Evolutionary conservation across 1,140 invertebrate species (phyloP).

Genomic region (Drusus annulatus): DNA sequence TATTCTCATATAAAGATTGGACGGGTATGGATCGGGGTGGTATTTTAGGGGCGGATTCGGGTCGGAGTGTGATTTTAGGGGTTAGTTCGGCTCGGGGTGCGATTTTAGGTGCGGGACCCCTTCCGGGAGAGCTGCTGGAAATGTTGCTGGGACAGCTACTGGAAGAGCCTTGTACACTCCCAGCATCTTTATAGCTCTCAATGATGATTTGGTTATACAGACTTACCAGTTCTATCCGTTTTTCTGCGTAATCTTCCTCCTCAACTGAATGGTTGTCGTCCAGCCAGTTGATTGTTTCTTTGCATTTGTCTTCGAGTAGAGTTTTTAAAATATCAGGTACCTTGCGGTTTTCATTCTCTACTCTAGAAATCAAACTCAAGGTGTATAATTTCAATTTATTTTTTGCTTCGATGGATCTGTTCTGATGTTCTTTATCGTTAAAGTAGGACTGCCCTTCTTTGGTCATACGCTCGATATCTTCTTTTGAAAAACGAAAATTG

Average conservation of each 20-base stretch:
- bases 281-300: constrained; percentile 94
- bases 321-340: constrained; percentile 91
- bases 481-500: no score
- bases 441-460: constrained; percentile 86
- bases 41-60: no score
- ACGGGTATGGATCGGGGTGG: no score
- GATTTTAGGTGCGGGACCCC: no score
- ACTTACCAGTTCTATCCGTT: constrained; percentile 89
- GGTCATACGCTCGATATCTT: no score
- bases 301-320: constrained; percentile 91
- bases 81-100: no score
- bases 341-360: constrained; percentile 91
- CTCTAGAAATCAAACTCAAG: constrained; percentile 97
- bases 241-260: constrained; percentile 95
- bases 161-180: constrained; percentile 65
- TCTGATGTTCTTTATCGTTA: constrained; percentile 92
- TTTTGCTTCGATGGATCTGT: constrained; percentile 89
- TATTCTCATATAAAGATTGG: no score
- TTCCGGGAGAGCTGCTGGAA: no score
- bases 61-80: no score
- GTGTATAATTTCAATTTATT: constrained; percentile 95
- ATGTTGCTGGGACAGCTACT: no score
- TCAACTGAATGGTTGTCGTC: constrained; percentile 94
- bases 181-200: constrained; percentile 85
- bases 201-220: constrained; percentile 91